Conservation (phyloP, 2,113 vertebrate genomes). For the Callocephalon fimbriatum region DNA sequence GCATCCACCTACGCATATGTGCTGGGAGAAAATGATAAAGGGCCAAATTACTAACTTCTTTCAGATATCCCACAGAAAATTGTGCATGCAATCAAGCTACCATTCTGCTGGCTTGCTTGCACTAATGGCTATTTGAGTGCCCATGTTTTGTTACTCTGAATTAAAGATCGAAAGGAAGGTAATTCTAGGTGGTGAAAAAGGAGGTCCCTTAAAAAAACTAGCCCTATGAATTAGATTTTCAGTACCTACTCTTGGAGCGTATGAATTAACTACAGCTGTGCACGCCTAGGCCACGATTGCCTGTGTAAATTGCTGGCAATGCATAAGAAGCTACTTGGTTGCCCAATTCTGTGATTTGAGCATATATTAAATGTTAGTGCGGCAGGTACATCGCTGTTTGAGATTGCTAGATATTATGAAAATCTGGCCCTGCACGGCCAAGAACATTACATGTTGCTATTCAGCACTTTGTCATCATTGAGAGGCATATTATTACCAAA, state of each 20-base stretch:
- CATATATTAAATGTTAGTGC: background rate
- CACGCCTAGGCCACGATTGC: background rate
- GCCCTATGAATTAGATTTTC: background rate
- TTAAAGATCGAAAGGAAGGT: conserved; percentile 46
- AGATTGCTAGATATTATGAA: background rate
- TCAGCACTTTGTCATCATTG: background rate
- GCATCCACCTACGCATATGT: conserved; percentile 36
- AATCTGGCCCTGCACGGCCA: background rate
- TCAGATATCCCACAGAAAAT: conserved; percentile 45
- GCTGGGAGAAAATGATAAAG: conserved; percentile 42
- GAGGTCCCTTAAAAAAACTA: background rate
- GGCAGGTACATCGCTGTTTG: background rate
- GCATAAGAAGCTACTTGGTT: background rate
- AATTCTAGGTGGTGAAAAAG: conserved; percentile 31
- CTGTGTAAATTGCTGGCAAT: background rate
- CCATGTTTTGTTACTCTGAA: conserved; percentile 60
- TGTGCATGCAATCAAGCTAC: conserved; percentile 40
- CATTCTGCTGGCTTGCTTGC: conserved; percentile 48
- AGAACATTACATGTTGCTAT: background rate
- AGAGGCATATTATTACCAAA: background rate
- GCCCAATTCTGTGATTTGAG: background rate
- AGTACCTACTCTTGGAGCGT: background rate
- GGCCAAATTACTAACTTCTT: conserved; percentile 64
- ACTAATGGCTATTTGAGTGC: conserved; percentile 57
- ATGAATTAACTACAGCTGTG: background rate